These are phyloP conservation scores for Sebastes steindachneri DNA, from an alignment of 2,797 vertebrate species.

Conservation along the genomic window DNA sequence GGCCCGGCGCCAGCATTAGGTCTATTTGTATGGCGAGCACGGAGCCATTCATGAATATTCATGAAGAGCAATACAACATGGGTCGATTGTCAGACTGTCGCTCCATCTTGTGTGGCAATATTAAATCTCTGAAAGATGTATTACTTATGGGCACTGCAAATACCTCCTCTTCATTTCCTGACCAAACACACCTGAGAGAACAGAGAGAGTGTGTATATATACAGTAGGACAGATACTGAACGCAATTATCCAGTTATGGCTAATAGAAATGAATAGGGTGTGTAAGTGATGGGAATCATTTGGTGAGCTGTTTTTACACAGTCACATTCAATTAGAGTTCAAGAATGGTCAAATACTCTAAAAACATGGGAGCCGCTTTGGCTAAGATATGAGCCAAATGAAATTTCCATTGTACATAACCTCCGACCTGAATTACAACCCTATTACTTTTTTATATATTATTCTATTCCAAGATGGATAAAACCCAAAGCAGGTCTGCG, in stretches of 20 bases:
- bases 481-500: constrained; percentile 37
- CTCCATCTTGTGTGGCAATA: constrained; percentile 77
- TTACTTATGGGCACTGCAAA: constrained; percentile 66
- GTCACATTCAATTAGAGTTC: constrained; percentile 18
- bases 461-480: constrained; percentile 25
- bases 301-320: constrained; percentile 13
- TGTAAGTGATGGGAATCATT: not conserved
- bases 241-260: constrained; percentile 49
- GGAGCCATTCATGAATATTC: constrained; percentile 78
- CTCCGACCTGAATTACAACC: constrained; percentile 10
- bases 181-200: constrained; percentile 66
- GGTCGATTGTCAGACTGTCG: constrained; percentile 78
- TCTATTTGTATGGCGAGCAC: constrained; percentile 62
- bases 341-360: not conserved
- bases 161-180: constrained; percentile 78
- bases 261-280: constrained; percentile 24
- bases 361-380: not conserved
- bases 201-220: not conserved
- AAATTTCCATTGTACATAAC: not conserved
- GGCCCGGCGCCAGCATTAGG: constrained; percentile 8
- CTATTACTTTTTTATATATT: not conserved
- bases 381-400: not conserved
- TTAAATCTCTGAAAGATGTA: constrained; percentile 83
- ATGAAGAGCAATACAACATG: constrained; percentile 74
- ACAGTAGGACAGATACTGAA: constrained; percentile 4